Base-by-base conservation (phyloP, 2,113 vertebrate genomes). In the Ciconia boyciana region DNA sequence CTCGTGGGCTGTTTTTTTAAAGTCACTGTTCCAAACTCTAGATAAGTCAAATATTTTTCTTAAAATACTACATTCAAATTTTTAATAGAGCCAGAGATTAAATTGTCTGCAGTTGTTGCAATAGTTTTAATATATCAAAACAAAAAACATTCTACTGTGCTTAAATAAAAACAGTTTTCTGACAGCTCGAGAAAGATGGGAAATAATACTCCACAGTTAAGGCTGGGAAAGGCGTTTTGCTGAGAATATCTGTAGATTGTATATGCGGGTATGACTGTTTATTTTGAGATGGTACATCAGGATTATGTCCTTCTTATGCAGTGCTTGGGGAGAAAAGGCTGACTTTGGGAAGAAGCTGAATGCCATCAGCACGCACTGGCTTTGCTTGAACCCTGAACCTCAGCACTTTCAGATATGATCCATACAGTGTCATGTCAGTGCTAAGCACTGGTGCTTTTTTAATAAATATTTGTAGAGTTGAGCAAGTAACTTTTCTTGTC, bases 11-110 rank as follows among this genome's bases (percentile, higher is more conserved):
- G 25, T 64, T 80, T 60, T 29, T 46, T 60, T 62, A 7, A 75
- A 93, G 54, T 64, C 64, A 52, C 48, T 96, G n/a, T 94, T 95
- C 72, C 60, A 84, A 89, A 82, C 62, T 84, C 8, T 4, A 79
- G 57, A 87, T 65, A 95, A 94, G 44, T 79, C 9, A 89, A 91
- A 84, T 75, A 60, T 83, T 93, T 94, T 74, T 71, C 86, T 93
- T 93, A 21, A 92, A 92, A 68, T 77, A 71, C 4, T 75, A 10
- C 52, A n/a, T 76, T 91, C 10, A 24, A 3, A 16, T n/a, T 81
- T 92, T 79, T 92, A 72, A 69, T 68, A 52, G 34, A 79, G 52
- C 41, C 77, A 69, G 64, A 79, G 69, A 57, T 85, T n/a, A 94
- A 91, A 82, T 19, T 80, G 49, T 6, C 51, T 82, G 54, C 70